A percentile compares a stretch with the other conserved stretches of the same genome.
phyloP scores from a whole-genome alignment of 2,888 invertebrate species.

The Drosophila rellima region DNA sequence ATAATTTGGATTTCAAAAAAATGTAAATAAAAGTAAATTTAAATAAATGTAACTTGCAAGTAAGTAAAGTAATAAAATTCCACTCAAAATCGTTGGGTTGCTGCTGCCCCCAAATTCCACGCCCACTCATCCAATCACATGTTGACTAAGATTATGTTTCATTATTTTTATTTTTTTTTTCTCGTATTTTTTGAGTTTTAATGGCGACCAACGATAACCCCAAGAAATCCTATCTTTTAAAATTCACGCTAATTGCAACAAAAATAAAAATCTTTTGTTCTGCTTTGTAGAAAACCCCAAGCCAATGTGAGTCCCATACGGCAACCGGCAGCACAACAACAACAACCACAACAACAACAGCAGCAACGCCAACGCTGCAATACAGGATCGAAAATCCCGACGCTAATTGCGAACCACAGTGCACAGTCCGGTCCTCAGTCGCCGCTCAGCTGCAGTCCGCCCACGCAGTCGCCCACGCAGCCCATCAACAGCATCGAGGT shows the following conservation, averaged over 20 bases:
- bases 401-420: slow-evolving; percentile 84
- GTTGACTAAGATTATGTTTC: slow-evolving; percentile 14
- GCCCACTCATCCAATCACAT: slow-evolving; percentile 9
- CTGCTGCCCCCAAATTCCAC: neutral
- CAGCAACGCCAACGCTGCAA: slow-evolving; percentile 85
- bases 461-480: slow-evolving; percentile 63
- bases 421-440: slow-evolving; percentile 65
- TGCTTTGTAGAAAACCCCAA: slow-evolving; percentile 87
- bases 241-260: slow-evolving; percentile 40
- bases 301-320: slow-evolving; percentile 86
- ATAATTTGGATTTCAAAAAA: too few species aligned
- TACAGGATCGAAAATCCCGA: slow-evolving; percentile 86
- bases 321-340: slow-evolving; percentile 76
- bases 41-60: neutral
- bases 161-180: slow-evolving; percentile 14
- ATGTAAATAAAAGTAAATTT: too few species aligned
- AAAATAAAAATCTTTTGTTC: slow-evolving; percentile 6
- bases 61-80: neutral
- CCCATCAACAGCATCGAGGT: slow-evolving; percentile 57
- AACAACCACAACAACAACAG: slow-evolving; percentile 67
- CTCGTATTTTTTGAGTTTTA: slow-evolving; percentile 32
- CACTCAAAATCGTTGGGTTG: slow-evolving; percentile 2
- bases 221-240: neutral
- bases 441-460: slow-evolving; percentile 83
- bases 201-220: slow-evolving; percentile 32